Evolutionary conservation across 2,888 invertebrate species (phyloP), one percentile per base, ranked within the genome.

Genomic region (Aromia moschata): DNA sequence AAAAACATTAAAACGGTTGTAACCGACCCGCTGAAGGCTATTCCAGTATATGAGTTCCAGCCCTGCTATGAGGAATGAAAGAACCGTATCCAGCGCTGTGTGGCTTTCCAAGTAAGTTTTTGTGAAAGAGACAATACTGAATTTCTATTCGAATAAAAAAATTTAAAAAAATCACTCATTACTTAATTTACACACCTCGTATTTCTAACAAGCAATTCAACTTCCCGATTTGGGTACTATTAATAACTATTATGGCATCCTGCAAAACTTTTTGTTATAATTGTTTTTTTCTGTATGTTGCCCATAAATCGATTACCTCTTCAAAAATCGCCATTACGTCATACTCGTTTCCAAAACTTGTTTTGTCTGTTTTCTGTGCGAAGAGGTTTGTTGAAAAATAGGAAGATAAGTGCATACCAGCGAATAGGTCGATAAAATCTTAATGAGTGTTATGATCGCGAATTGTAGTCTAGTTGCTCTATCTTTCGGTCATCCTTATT

Each of bases 211-310:
- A 5, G 7, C 25, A 7, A 25, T 25, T 25, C 7, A 25, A 7
- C 7, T 7, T 7, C 7, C 25, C 25, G 7, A 25, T 25, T 25
- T 7, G 7, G 20, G 2, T 46, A 7, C 37, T 47, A 47, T 37
- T 37, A 47, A 47, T 47, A 37, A 47, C 16, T 11, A 37, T 47
- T 47, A 47, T 36, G 36, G 11, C 36, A 47, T 47, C 37, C 16
- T 18, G 33, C n/a, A 14, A 47, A 11, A 14, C 36, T 37, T 47
- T 36, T 16, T 11, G 12, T 37, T 37, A 37, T 17, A 12, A 12
- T 3, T 4, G 5, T 15, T 46, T 47, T 47, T 37, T 37, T 36
- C 33, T 16, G n/a, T n/a, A 46, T 9, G 5, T n/a, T 17, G 17
- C 17, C 18, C 37, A n/a, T 10, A 43, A 25, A 25, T 43, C 14